A percentile compares a stretch with the other conserved stretches of the same genome.
These are phyloP conservation scores for Petroica traversi DNA, from an alignment of 2,113 vertebrate species.

Conservation along the genomic window DNA sequence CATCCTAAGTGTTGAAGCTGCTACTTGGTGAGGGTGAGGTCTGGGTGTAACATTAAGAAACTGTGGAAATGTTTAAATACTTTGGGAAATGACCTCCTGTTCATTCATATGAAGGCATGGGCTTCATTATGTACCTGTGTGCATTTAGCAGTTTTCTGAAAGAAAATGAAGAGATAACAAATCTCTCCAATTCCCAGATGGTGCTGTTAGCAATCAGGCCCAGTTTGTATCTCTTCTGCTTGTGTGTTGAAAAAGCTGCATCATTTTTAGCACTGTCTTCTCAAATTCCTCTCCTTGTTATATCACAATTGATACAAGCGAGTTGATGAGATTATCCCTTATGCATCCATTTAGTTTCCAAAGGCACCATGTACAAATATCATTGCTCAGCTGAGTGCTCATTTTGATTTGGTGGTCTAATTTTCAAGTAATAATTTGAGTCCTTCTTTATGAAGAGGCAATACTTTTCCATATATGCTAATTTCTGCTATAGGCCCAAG, in stretches of 20 bases:
- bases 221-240: background rate
- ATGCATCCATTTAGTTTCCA: background rate
- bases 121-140: background rate
- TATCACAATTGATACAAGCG: background rate
- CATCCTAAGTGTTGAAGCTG: background rate
- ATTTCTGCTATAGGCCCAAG: background rate
- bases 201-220: background rate
- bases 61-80: background rate
- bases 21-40: background rate
- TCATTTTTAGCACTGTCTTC: background rate
- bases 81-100: background rate
- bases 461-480: background rate
- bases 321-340: background rate
- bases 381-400: background rate
- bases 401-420: background rate
- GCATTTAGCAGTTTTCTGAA: background rate
- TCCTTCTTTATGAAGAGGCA: background rate
- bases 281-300: background rate
- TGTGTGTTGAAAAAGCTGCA: background rate
- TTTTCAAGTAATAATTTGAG: constrained; percentile 27
- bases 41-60: background rate
- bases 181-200: background rate
- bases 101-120: background rate
- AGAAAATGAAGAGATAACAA: background rate
- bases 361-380: background rate